Percentiles rank a stretch among this genome's conserved stretches.
Conservation (phyloP, 2,888 invertebrate genomes). For the Neelides folsomi region DNA sequence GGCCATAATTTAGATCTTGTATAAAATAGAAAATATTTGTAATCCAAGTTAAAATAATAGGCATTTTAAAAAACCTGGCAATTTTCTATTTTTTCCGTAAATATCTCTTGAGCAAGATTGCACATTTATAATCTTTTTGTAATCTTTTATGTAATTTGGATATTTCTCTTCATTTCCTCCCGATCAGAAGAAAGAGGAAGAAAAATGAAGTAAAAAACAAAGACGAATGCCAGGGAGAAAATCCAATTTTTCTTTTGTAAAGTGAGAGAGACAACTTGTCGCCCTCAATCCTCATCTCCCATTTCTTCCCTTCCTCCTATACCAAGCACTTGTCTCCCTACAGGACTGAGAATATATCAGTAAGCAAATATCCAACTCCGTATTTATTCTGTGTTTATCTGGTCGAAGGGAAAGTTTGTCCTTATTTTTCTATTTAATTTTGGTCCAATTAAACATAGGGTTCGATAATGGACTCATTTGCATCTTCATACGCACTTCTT, state of each 20-base stretch:
- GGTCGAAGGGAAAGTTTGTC: too few relatives aligned
- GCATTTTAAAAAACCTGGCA: too few relatives aligned
- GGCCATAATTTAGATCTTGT: too few relatives aligned
- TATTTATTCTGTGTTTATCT: neutral
- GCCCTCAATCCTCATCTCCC: conserved; percentile 4
- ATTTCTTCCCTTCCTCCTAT: conserved; percentile 5
- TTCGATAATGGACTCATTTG: too few relatives aligned
- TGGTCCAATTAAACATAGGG: too few relatives aligned
- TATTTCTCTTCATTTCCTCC: neutral
- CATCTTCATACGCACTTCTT: too few relatives aligned
- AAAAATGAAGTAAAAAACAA: neutral
- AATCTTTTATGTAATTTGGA: neutral
- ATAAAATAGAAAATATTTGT: too few relatives aligned
- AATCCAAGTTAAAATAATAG: too few relatives aligned
- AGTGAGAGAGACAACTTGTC: conserved; percentile 11
- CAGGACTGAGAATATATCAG: too few relatives aligned
- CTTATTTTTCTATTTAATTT: neutral
- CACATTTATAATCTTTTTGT: too few relatives aligned
- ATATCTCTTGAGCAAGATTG: too few relatives aligned
- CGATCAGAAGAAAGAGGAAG: neutral
- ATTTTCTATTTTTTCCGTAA: too few relatives aligned
- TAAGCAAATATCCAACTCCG: neutral
- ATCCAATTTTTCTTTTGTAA: conserved; percentile 11
- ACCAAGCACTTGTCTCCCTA: neutral
- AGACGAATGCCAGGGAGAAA: conserved; percentile 1